phyloP scores from a whole-genome alignment of 1,140 invertebrate genomes.

The Carcinoscorpius rotundicauda region DNA sequence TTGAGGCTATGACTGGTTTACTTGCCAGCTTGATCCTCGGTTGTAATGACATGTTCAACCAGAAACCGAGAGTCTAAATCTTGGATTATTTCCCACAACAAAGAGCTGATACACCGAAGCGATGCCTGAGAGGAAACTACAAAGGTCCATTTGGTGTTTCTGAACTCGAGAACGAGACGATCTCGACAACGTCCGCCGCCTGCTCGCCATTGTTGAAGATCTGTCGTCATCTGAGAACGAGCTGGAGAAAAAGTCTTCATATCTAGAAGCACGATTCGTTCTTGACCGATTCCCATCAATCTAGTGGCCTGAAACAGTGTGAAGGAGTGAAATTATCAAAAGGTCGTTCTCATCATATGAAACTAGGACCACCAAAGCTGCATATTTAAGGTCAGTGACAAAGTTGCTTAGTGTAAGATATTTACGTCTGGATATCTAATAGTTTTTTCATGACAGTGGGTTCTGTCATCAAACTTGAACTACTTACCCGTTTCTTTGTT shows the following conservation, averaged over 20 bases:
- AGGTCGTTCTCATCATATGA: no score
- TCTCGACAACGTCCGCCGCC: conserved; percentile 50
- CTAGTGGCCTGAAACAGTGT: conserved; percentile 41
- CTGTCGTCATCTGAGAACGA: conserved; percentile 45
- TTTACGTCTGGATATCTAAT: no score
- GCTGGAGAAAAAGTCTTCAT: conserved; percentile 47
- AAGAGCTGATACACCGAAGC: conserved; percentile 39
- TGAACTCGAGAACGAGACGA: conserved; percentile 49
- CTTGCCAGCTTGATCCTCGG: not conserved
- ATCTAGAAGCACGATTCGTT: conserved; percentile 50
- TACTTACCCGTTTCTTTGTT: conserved; percentile 47
- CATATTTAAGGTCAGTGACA: no score
- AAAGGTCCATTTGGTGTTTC: conserved; percentile 46
- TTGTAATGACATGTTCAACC: conserved; percentile 20
- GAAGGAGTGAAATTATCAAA: conserved; percentile 7
- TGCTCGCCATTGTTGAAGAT: conserved; percentile 51
- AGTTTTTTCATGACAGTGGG: no score
- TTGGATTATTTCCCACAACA: conserved; percentile 43
- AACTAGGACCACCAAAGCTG: no score
- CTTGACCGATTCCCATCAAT: conserved; percentile 46
- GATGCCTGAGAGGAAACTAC: conserved; percentile 36
- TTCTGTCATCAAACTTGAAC: no score
- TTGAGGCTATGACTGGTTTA: no score
- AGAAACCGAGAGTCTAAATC: conserved; percentile 34
- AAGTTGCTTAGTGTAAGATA: no score